These are phyloP conservation scores for Agriotes lineatus DNA, from an alignment of 2,888 invertebrate species.

Conservation along the genomic window DNA sequence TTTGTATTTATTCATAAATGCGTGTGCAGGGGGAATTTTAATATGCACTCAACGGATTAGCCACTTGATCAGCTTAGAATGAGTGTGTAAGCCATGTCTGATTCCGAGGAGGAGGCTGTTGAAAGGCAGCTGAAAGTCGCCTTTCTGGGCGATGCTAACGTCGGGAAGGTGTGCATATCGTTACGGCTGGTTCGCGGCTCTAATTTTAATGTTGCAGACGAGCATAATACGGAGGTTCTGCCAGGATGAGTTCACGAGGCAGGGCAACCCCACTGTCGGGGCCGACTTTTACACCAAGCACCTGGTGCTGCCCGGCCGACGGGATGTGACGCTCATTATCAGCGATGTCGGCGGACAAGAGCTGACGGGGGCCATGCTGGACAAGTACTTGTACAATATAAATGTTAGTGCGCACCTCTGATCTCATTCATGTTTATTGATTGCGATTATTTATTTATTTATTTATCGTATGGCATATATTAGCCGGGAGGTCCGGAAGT, in stretches of 20 bases:
- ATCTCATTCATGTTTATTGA: neutral
- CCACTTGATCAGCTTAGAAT: constrained; percentile 25
- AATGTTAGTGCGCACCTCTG: constrained; percentile 70
- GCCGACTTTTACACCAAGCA: constrained; percentile 80
- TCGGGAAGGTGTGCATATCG: constrained; percentile 81
- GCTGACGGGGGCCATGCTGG: constrained; percentile 81
- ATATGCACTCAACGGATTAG: constrained; percentile 53
- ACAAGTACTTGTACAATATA: constrained; percentile 78
- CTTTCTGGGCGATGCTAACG: constrained; percentile 82
- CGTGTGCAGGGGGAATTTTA: constrained; percentile 45
- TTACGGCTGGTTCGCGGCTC: neutral
- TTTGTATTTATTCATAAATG: neutral
- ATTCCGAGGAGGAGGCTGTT: constrained; percentile 74
- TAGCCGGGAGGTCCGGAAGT: too few species aligned
- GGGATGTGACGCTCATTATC: constrained; percentile 78
- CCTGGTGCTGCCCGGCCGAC: constrained; percentile 69
- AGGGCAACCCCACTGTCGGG: constrained; percentile 76
- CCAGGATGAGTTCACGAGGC: constrained; percentile 74
- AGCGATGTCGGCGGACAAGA: constrained; percentile 90
- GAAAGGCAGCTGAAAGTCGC: constrained; percentile 81
- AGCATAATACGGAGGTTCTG: constrained; percentile 75
- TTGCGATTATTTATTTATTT: neutral
- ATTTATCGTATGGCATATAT: too few species aligned
- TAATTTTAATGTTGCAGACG: constrained; percentile 67
- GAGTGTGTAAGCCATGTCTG: constrained; percentile 69